These are phyloP conservation scores for Meiosimyza platycephala DNA, from an alignment of 2,888 invertebrate genomes.

Conservation along the genomic window DNA sequence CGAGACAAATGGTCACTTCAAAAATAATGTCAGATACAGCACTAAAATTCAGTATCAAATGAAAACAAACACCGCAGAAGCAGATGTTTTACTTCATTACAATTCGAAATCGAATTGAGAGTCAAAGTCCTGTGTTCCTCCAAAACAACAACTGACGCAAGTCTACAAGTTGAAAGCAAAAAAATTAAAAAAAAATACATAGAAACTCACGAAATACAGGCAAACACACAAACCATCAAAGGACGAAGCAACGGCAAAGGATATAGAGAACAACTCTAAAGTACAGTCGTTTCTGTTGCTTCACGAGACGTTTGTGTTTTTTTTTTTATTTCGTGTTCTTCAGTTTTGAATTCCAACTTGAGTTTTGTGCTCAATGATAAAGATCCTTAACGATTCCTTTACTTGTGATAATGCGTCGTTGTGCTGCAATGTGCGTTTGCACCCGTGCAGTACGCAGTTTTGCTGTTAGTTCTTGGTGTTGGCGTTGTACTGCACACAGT, in stretches of 20 bases:
- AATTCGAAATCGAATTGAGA: neutral
- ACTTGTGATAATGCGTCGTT: neutral
- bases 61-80: slow-evolving; percentile 3
- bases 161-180: neutral
- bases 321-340: neutral
- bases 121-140: slow-evolving; percentile 13
- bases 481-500: neutral
- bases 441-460: neutral
- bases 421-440: slow-evolving; percentile 6
- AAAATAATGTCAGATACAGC: neutral
- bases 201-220: neutral
- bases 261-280: neutral
- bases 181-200: neutral
- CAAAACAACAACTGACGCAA: neutral
- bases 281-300: slow-evolving; percentile 13
- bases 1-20: too few relatives aligned
- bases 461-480: neutral
- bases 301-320: neutral
- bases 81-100: slow-evolving; percentile 13
- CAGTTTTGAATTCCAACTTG: neutral
- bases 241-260: neutral
- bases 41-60: neutral
- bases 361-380: neutral
- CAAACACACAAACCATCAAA: neutral
- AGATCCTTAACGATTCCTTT: slow-evolving; percentile 1